Evolutionary conservation across 2,113 vertebrate genomes (phyloP).

Genomic region (Stercorarius parasiticus): DNA sequence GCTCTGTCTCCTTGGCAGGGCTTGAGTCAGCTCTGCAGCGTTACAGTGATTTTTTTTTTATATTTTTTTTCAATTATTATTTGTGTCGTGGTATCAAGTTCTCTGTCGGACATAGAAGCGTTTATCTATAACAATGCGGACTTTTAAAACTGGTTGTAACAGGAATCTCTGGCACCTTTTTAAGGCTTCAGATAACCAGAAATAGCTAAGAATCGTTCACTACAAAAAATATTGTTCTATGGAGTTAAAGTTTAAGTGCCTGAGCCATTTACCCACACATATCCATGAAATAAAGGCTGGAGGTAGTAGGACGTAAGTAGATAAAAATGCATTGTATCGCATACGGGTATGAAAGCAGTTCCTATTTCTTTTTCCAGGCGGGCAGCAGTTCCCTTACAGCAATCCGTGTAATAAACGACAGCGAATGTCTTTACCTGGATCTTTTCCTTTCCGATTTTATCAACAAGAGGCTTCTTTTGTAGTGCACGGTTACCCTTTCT

Average conservation of each 20-base stretch:
- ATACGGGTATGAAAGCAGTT: accelerated
- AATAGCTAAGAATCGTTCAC: background rate
- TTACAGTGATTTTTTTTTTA: background rate
- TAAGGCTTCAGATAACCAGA: background rate
- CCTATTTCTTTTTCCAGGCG: background rate
- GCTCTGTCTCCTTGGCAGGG: background rate
- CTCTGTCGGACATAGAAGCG: background rate
- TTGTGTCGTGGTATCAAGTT: background rate
- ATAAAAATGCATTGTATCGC: background rate
- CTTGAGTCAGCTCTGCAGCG: background rate
- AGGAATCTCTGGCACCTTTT: background rate
- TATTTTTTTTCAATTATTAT: too few species aligned
- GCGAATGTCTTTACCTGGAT: background rate
- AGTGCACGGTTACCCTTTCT: background rate
- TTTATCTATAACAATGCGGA: background rate
- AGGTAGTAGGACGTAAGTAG: accelerated
- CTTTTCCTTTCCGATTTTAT: background rate
- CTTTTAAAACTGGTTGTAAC: background rate
- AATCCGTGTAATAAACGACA: accelerated
- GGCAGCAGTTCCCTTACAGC: background rate
- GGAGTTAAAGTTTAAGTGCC: background rate
- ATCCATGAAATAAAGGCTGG: background rate
- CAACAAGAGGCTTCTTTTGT: background rate
- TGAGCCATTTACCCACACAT: accelerated
- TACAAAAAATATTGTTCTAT: background rate